Percentiles rank a stretch among this genome's conserved stretches.
Conservation (phyloP, 2,888 invertebrate species). For the Ferrisia virgata region DNA sequence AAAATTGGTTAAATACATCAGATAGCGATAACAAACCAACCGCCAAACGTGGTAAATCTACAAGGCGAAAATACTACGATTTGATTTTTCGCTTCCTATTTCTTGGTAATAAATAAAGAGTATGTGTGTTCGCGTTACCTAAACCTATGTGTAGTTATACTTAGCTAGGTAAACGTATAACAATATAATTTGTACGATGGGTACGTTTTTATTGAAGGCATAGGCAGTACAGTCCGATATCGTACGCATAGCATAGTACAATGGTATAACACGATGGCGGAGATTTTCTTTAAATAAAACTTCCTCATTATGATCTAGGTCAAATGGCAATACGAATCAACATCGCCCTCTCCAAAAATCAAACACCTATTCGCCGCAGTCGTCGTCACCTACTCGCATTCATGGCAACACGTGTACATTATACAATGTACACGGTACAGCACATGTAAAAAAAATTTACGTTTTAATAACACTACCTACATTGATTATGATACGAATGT, state of each 20-base stretch:
- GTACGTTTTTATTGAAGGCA: too few species aligned
- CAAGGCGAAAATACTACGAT: background rate
- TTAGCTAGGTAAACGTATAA: too few species aligned
- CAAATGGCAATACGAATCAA: background rate
- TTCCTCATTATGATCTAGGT: constrained; percentile 30
- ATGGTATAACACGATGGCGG: background rate
- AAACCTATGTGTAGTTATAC: too few species aligned
- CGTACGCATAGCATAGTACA: background rate
- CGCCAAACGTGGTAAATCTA: too few species aligned
- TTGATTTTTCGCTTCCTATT: background rate
- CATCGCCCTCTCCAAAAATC: background rate
- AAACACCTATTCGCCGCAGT: background rate
- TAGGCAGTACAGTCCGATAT: background rate
- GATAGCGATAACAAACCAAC: background rate
- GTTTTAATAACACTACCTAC: too few species aligned
- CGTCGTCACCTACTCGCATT: background rate
- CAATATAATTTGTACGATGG: too few species aligned
- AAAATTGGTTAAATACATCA: background rate
- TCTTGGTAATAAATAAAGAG: too few species aligned
- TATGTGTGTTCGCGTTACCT: too few species aligned
- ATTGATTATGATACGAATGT: too few species aligned
- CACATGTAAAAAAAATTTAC: too few species aligned
- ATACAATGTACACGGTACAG: too few species aligned
- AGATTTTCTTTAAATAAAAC: constrained; percentile 29
- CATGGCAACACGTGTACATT: background rate